These are phyloP conservation scores for Fregata magnificens DNA, from an alignment of 2,113 vertebrate species.

Conservation along the genomic window DNA sequence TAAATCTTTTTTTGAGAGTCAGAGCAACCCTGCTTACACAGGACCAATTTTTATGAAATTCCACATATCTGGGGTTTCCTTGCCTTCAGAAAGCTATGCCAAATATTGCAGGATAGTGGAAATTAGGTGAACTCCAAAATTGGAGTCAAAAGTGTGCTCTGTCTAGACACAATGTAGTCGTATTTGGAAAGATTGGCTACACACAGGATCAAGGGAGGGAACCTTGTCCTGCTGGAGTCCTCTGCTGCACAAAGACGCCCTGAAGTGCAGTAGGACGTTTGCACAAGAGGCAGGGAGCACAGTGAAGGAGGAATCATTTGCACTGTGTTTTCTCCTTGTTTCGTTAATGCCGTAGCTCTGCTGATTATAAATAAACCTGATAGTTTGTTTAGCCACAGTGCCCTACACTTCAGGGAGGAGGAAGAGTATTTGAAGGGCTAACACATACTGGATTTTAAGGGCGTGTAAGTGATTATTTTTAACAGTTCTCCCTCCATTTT, in stretches of 20 bases:
- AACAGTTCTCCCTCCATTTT: neutral
- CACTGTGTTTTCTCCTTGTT: neutral
- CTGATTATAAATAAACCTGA: neutral
- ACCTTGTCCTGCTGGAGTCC: neutral
- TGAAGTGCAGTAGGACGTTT: neutral
- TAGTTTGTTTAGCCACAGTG: neutral
- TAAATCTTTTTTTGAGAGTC: neutral
- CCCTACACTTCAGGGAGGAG: neutral
- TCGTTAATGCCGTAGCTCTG: neutral
- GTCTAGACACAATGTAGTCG: accelerated
- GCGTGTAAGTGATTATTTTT: neutral
- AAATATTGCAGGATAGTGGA: neutral
- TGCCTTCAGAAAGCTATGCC: neutral
- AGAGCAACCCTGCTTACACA: neutral
- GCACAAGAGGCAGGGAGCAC: neutral
- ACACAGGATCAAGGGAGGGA: neutral
- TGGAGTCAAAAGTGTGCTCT: neutral
- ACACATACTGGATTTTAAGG: neutral
- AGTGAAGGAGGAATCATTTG: neutral
- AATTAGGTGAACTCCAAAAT: neutral
- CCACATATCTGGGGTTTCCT: neutral
- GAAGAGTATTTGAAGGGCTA: neutral
- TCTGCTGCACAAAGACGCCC: neutral
- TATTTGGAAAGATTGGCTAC: neutral
- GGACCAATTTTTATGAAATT: neutral